phyloP scores from a whole-genome alignment of 2,797 vertebrate genomes.

The Tadarida brasiliensis region DNA sequence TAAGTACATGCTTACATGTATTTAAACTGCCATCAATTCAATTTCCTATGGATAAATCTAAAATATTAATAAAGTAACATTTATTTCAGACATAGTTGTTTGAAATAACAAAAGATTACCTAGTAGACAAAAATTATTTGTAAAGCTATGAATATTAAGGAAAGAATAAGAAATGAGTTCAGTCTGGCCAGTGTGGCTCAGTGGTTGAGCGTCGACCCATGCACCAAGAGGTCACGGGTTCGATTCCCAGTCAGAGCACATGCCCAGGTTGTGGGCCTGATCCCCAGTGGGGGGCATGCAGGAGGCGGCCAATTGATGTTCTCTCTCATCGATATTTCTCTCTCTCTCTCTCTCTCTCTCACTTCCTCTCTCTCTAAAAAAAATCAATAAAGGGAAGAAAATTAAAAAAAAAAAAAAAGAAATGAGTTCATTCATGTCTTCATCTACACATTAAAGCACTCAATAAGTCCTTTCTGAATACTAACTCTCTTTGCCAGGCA shows the following conservation, averaged over 20 bases:
- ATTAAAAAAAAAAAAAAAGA: too few species aligned
- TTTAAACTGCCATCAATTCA: slow-evolving; percentile 46
- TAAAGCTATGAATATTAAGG: slow-evolving; percentile 13
- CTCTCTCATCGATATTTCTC: too few species aligned
- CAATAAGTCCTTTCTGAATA: slow-evolving; percentile 13
- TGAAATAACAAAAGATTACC: slow-evolving; percentile 31
- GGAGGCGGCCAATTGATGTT: too few species aligned
- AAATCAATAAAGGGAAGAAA: too few species aligned
- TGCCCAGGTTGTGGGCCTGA: too few species aligned
- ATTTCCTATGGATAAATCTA: slow-evolving; percentile 55
- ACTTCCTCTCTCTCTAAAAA: too few species aligned
- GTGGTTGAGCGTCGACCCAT: too few species aligned
- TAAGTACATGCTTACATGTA: not conserved
- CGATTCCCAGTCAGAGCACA: too few species aligned
- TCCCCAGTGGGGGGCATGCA: too few species aligned
- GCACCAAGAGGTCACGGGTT: too few species aligned
- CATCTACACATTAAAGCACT: not conserved
- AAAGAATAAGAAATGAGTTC: slow-evolving; percentile 50
- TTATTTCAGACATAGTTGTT: slow-evolving; percentile 38
- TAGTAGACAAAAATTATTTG: slow-evolving; percentile 30
- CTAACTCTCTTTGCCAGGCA: slow-evolving; percentile 33
- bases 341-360: too few species aligned
- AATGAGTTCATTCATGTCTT: slow-evolving; percentile 43
- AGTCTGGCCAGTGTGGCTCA: not conserved
- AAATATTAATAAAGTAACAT: slow-evolving; percentile 52